Base-by-base conservation (phyloP, 1,140 invertebrate species). In the Amyelois transitella region DNA sequence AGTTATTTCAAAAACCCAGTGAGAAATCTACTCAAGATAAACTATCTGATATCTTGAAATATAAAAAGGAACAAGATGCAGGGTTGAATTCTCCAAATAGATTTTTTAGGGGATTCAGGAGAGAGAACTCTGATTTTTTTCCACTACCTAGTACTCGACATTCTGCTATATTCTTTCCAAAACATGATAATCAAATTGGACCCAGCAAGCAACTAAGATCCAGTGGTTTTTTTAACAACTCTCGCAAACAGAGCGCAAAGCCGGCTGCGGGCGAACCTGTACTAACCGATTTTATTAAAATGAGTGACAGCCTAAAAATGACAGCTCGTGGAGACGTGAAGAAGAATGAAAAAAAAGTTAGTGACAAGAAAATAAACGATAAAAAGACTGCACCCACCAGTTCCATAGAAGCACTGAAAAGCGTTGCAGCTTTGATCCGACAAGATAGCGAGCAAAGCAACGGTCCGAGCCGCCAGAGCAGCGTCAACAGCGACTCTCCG, bases 41-140 rank as follows among this genome's bases (percentile, higher is more conserved):
- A 60, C 66, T 87, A 6, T 66, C 86, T 2, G 77, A 82, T 19
- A 80, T 88, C 38, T 65, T 84, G 10, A 87, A 89, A 47, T 89
- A 91, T 55, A 90, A 91, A 66, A 85, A 84, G 69, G 72, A 92
- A 49, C 92, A 93, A 68, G 93, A 94, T 24, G 90, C 92, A 32
- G 93, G 94, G 64, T 90, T 90, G 4, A 93, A 91, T 73, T 76
- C 93, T 47, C 89, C 90, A 5, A 92, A 90, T 65, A 90, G 92
- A 52, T 94, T 94, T 74, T 92, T 93, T 38, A 91, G 93, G 57
- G 92, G 93, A n/a, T 95, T 95, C 73, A 89, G 94, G 20, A 90
- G 94, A 53, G 94, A 96, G 77, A 94, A 95, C 80, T 94, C 94
- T 0, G 94, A 95, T 71, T 92, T 95, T 58, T 94, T 95, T 70